These are phyloP conservation scores for Oostethus manadensis DNA, from an alignment of 2,113 vertebrate species.

Conservation along the genomic window DNA sequence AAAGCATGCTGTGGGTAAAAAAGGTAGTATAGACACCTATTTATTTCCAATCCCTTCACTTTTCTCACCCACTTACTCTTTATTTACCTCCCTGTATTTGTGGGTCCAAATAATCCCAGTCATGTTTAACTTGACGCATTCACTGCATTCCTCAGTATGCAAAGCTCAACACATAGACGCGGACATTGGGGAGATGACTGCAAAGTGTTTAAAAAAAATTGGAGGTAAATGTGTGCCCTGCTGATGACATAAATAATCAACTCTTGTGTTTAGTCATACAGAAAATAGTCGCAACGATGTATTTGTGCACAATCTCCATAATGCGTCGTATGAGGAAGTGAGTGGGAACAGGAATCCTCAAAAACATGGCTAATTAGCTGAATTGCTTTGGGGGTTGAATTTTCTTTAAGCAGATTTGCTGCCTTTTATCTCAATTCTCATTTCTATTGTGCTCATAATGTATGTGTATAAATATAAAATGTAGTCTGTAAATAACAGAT, in stretches of 20 bases:
- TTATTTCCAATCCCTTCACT: neutral
- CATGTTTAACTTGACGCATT: slow-evolving; percentile 17
- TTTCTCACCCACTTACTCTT: slow-evolving; percentile 1
- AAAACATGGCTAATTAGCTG: slow-evolving; percentile 43
- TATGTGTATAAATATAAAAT: slow-evolving; percentile 1
- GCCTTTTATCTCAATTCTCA: slow-evolving; percentile 6
- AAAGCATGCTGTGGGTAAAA: neutral
- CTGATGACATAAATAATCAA: neutral
- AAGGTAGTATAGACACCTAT: neutral
- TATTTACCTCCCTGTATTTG: slow-evolving; percentile 54
- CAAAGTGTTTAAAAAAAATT: neutral
- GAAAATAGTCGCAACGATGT: neutral
- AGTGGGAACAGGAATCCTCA: slow-evolving; percentile 32
- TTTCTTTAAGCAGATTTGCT: slow-evolving; percentile 19
- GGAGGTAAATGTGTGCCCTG: neutral
- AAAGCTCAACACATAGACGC: slow-evolving; percentile 18
- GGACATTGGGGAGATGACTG: neutral
- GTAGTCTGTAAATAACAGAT: slow-evolving; percentile 15
- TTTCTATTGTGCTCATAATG: slow-evolving; percentile 3
- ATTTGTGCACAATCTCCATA: neutral
- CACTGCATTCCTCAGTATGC: slow-evolving; percentile 23
- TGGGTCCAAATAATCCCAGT: slow-evolving; percentile 20
- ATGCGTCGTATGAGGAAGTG: slow-evolving; percentile 21
- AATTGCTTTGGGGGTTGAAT: slow-evolving; percentile 18
- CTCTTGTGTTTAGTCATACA: neutral